These are phyloP conservation scores for Anoplolepis gracilipes DNA, from an alignment of 1,140 invertebrate species.

Conservation along the genomic window DNA sequence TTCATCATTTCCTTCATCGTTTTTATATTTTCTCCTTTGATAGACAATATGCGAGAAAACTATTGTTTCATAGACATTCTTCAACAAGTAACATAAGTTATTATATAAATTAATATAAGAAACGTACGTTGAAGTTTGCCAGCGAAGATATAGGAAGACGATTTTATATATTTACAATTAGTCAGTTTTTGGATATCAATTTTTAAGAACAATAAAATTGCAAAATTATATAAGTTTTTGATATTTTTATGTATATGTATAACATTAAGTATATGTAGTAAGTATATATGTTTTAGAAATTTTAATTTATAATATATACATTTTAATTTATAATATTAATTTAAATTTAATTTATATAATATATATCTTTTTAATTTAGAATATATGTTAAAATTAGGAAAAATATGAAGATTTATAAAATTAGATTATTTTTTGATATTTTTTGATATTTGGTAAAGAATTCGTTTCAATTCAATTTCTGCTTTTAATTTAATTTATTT, in stretches of 20 bases:
- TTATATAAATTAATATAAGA: slow-evolving; percentile 96
- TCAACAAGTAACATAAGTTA: slow-evolving; percentile 95
- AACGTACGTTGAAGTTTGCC: slow-evolving; percentile 91
- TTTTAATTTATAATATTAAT: no score
- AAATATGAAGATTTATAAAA: no score
- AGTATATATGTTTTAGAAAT: no score
- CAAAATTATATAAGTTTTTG: neutral
- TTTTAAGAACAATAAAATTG: neutral
- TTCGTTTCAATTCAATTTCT: neutral
- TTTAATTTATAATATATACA: no score
- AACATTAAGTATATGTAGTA: no score
- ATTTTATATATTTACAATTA: slow-evolving; percentile 88
- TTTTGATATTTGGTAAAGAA: neutral
- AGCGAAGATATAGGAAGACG: slow-evolving; percentile 86
- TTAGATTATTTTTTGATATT: neutral
- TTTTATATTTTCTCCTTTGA: no score
- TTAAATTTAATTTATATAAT: no score
- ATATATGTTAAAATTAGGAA: no score
- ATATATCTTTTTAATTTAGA: no score
- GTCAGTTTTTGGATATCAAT: slow-evolving; percentile 83
- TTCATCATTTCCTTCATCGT: no score
- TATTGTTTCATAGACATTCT: slow-evolving; percentile 96
- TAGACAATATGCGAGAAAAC: slow-evolving; percentile 96
- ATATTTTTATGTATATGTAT: no score
- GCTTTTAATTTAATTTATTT: neutral